Evolutionary conservation across 2,113 vertebrate species (phyloP).

Genomic region (Lepus americanus): DNA sequence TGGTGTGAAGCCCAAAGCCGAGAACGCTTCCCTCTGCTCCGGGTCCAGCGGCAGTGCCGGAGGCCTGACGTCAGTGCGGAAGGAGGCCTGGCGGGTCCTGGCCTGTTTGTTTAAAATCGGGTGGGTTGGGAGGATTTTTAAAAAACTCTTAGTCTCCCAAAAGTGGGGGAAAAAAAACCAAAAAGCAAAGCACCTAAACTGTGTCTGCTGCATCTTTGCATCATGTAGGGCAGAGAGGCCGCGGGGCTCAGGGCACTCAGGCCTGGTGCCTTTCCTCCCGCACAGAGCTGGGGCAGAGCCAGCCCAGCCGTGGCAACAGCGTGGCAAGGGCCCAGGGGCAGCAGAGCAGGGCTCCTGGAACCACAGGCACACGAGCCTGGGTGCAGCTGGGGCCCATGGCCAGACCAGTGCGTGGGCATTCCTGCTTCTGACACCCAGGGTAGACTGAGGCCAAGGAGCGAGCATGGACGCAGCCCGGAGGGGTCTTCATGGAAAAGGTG

Average conservation of each 20-base stretch:
- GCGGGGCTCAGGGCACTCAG: background rate
- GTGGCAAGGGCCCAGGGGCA: background rate
- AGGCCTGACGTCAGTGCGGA: background rate
- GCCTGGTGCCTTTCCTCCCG: background rate
- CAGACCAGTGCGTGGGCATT: background rate
- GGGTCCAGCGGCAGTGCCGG: background rate
- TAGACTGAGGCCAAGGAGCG: background rate
- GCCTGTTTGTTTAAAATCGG: slow-evolving; percentile 58
- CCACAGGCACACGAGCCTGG: background rate
- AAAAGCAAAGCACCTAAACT: background rate
- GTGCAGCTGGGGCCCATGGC: background rate
- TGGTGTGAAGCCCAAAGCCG: background rate
- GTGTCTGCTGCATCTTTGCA: slow-evolving; percentile 32
- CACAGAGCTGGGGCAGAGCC: background rate
- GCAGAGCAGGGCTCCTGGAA: background rate
- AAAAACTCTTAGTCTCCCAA: background rate
- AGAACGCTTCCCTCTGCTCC: background rate
- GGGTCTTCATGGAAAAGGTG: background rate
- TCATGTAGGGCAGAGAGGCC: background rate
- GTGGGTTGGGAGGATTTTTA: background rate
- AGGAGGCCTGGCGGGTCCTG: slow-evolving; percentile 66
- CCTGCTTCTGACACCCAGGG: background rate
- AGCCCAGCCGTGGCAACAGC: background rate
- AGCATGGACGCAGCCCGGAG: background rate
- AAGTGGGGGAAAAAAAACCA: background rate